Conservation (phyloP, 2,797 vertebrate species). For the Oreochromis grahami region DNA sequence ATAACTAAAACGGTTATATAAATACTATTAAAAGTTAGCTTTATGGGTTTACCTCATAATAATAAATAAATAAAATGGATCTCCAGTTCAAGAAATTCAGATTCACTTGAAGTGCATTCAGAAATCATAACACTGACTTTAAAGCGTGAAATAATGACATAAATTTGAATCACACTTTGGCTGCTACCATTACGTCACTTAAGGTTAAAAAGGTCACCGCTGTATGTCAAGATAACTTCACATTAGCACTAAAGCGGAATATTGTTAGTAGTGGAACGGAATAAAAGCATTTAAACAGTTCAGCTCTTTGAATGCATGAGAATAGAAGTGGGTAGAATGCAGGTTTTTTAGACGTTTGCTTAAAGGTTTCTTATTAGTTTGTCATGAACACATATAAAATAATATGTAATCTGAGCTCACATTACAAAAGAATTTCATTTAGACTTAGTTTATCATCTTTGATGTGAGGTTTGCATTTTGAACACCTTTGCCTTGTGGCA, state of each 20-base stretch:
- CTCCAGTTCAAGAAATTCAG: background rate
- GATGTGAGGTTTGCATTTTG: background rate
- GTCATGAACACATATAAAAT: background rate
- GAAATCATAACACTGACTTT: background rate
- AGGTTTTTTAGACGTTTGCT: background rate
- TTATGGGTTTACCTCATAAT: background rate
- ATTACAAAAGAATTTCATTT: background rate
- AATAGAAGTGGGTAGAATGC: background rate
- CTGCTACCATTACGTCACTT: background rate
- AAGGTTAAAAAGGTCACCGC: background rate
- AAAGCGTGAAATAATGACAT: background rate
- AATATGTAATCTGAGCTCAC: background rate
- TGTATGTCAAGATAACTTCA: background rate
- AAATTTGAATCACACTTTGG: background rate
- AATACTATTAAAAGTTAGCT: background rate
- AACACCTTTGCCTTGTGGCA: background rate
- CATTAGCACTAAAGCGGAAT: background rate
- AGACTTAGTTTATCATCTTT: background rate
- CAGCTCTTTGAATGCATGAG: background rate
- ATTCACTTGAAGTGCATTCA: background rate
- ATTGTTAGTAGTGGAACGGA: background rate
- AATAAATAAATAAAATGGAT: background rate
- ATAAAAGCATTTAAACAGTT: background rate
- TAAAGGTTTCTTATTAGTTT: background rate
- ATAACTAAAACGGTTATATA: background rate